A percentile compares a stretch with the other conserved stretches of the same genome.
Conservation (phyloP, 2,113 vertebrate species). For the Nesoenas mayeri region DNA sequence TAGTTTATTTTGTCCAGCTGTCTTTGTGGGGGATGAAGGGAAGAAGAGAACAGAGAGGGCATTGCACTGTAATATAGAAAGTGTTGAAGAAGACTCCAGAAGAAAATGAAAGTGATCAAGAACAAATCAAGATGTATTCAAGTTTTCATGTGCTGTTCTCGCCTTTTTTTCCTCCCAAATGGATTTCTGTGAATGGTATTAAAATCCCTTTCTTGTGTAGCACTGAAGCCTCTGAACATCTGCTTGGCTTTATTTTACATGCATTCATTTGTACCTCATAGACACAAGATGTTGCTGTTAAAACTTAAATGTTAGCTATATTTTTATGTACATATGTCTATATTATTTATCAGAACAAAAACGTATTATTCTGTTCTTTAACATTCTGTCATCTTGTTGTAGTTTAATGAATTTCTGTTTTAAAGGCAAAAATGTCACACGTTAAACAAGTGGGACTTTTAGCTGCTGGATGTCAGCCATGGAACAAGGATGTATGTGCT, state of each 20-base stretch:
- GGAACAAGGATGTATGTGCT: constrained; percentile 97
- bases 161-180: not conserved
- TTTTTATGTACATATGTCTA: not conserved
- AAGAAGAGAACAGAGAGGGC: not conserved
- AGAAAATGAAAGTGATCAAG: not conserved
- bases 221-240: not conserved
- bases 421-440: constrained; percentile 88
- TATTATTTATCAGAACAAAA: not conserved
- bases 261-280: not conserved
- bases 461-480: constrained; percentile 96
- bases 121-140: not conserved
- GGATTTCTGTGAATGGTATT: not conserved
- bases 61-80: not conserved
- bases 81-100: not conserved
- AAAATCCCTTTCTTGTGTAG: not conserved
- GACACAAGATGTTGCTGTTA: not conserved
- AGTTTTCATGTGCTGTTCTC: not conserved
- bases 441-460: constrained; percentile 95
- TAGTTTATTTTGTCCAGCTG: not conserved
- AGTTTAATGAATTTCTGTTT: constrained; percentile 22
- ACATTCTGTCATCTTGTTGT: not conserved
- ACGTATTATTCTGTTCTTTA: not conserved
- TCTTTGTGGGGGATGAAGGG: not conserved
- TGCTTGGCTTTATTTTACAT: not conserved
- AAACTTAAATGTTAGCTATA: not conserved